Percentiles rank a stretch among this genome's conserved stretches.
These are phyloP conservation scores for Aphidius ervi DNA, from an alignment of 1,140 invertebrate genomes.

Conservation along the genomic window DNA sequence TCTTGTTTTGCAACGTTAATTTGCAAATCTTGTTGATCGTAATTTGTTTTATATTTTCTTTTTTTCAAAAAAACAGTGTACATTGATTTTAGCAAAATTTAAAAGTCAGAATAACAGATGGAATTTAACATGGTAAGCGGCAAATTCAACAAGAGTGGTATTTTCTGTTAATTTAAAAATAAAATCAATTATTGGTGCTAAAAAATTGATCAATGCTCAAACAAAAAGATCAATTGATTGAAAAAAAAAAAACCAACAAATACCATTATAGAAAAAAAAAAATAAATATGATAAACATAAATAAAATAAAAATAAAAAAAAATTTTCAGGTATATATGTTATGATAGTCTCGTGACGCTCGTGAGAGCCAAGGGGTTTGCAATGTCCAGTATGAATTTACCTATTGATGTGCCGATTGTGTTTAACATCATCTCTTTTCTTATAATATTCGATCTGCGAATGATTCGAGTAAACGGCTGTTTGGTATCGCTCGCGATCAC, in stretches of 20 bases:
- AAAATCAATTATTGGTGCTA: neutral
- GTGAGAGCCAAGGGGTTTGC: constrained; percentile 18
- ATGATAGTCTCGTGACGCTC: constrained; percentile 7
- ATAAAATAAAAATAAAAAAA: neutral
- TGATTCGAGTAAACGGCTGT: constrained; percentile 36
- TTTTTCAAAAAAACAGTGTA: too few relatives aligned
- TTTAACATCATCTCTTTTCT: constrained; percentile 24
- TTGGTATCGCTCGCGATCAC: constrained; percentile 35
- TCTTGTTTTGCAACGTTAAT: constrained; percentile 37
- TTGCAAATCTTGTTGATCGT: constrained; percentile 49
- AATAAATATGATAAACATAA: neutral
- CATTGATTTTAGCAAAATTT: too few relatives aligned
- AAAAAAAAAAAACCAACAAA: constrained; percentile 15
- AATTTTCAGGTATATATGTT: neutral
- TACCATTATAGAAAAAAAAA: neutral
- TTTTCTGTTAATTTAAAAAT: constrained; percentile 41
- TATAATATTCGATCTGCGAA: constrained; percentile 25
- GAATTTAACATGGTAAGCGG: constrained; percentile 43
- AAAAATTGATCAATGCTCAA: too few relatives aligned
- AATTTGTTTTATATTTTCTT: constrained; percentile 28
- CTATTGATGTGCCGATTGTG: constrained; percentile 16
- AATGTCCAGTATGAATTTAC: constrained; percentile 20
- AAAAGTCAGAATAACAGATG: constrained; percentile 39
- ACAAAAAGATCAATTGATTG: constrained; percentile 27
- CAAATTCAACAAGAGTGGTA: constrained; percentile 50